Evolutionary conservation across 1,140 invertebrate species (phyloP).

Genomic region (Ectropis grisescens): DNA sequence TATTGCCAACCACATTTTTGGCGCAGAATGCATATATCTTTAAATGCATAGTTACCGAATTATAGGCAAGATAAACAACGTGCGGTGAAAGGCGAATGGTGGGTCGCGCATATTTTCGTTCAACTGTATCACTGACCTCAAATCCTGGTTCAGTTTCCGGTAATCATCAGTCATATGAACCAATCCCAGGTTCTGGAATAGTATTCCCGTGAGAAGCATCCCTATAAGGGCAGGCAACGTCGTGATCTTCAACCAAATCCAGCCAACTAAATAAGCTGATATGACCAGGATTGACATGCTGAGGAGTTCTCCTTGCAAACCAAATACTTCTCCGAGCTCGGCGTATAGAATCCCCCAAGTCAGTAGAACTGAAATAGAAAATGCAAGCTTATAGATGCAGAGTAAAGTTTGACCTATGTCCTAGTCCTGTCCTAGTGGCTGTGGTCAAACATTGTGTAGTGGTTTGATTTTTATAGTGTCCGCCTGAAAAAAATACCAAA

Average conservation of each 20-base stretch:
- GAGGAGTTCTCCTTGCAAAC: slow-evolving; percentile 83
- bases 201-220: slow-evolving; percentile 87
- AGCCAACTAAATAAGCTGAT: slow-evolving; percentile 85
- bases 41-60: too few species aligned
- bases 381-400: slow-evolving; percentile 1
- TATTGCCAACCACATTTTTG: too few species aligned
- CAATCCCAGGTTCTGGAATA: slow-evolving; percentile 82
- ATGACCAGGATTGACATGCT: slow-evolving; percentile 82
- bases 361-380: slow-evolving; percentile 71
- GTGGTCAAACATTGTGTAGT: too few species aligned
- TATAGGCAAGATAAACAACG: too few species aligned
- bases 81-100: too few species aligned
- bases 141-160: slow-evolving; percentile 74
- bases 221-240: slow-evolving; percentile 89
- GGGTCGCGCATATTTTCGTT: too few species aligned
- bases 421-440: too few species aligned
- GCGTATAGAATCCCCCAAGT: slow-evolving; percentile 82
- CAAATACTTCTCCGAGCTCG: slow-evolving; percentile 79
- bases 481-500: too few species aligned
- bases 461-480: too few species aligned
- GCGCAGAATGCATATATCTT: too few species aligned
- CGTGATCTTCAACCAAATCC: slow-evolving; percentile 78
- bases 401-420: not conserved
- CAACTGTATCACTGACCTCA: too few species aligned
- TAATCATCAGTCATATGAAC: slow-evolving; percentile 79